Evolutionary conservation across 2,797 vertebrate species (phyloP).

Genomic region (Spatula versicolor): DNA sequence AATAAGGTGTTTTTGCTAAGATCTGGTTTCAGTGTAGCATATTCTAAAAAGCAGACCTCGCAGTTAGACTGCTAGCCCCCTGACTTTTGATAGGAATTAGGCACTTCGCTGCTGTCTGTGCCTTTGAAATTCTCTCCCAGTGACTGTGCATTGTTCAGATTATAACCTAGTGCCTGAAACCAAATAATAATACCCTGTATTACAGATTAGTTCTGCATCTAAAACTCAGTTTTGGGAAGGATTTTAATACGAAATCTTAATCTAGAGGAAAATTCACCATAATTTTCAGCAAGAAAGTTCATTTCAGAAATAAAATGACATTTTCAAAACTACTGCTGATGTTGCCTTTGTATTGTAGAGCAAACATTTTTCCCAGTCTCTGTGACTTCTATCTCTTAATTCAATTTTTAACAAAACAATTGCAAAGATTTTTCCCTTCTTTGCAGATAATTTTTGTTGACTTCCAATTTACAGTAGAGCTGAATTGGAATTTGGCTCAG

Average conservation of each 20-base stretch:
- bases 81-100: not conserved
- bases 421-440: not conserved
- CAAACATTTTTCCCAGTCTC: not conserved
- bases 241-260: not conserved
- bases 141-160: fast-evolving
- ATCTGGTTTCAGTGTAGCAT: not conserved
- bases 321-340: not conserved
- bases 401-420: not conserved
- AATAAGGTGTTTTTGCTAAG: not conserved
- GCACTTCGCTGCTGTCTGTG: not conserved
- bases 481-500: not conserved
- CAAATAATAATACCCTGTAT: not conserved
- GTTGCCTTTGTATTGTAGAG: not conserved
- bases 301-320: not conserved
- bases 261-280: not conserved
- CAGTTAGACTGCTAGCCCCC: not conserved
- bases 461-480: not conserved
- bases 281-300: not conserved
- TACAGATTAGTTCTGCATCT: not conserved
- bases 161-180: not conserved
- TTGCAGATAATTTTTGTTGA: not conserved
- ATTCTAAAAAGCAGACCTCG: not conserved
- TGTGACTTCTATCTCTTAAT: not conserved
- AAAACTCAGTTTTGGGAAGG: not conserved
- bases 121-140: not conserved